Conservation (phyloP, 2,113 vertebrate species). For the Epinephelus moara region DNA sequence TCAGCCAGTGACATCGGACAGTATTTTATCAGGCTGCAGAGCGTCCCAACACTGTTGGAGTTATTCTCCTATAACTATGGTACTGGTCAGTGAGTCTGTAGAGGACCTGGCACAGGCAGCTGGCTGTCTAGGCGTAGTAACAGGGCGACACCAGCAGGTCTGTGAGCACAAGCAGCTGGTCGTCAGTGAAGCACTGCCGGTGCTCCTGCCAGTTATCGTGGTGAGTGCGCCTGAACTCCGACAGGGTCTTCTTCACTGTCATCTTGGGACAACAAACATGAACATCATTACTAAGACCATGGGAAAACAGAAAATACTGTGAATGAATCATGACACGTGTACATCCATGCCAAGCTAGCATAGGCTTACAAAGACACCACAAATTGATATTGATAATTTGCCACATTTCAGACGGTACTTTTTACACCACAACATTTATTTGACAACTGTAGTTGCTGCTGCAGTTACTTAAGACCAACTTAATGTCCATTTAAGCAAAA, state of each 20-base stretch:
- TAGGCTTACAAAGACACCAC: background rate
- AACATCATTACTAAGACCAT: background rate
- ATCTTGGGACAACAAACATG: constrained; percentile 82
- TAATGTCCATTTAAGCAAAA: no score
- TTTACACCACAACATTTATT: no score
- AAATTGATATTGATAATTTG: no score
- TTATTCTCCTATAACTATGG: background rate
- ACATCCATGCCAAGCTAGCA: background rate
- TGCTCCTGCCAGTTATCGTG: constrained; percentile 99
- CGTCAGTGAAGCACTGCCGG: constrained; percentile 96
- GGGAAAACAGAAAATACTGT: background rate
- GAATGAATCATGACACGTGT: no score
- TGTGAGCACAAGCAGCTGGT: constrained; percentile 97
- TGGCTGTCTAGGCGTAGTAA: constrained; percentile 90
- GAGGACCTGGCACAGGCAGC: constrained; percentile 33
- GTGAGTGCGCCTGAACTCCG: constrained; percentile 97
- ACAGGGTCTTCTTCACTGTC: constrained; percentile 98
- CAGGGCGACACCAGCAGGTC: constrained; percentile 97
- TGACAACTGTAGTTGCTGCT: no score
- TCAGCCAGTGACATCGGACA: constrained; percentile 8
- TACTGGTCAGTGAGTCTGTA: constrained; percentile 1
- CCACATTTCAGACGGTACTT: no score
- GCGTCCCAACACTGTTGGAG: constrained; percentile 13
- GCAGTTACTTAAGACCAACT: no score
- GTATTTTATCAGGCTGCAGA: constrained; percentile 33